Conservation (phyloP, 2,113 vertebrate species). For the Cacatua alba region DNA sequence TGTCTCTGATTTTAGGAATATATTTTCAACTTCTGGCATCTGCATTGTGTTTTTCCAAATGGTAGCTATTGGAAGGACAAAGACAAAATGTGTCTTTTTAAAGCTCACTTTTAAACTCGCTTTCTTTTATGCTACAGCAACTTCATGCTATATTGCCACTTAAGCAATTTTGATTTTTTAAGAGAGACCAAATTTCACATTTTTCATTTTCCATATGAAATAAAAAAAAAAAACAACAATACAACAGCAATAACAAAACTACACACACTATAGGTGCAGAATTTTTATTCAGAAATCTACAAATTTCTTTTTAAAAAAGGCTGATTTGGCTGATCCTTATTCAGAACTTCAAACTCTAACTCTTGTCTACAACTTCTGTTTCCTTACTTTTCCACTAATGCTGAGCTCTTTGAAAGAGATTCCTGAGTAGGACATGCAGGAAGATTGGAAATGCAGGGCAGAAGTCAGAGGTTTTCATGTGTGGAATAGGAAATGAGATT, state of each 20-base stretch:
- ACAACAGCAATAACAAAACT: not conserved
- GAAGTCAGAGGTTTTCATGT: not conserved
- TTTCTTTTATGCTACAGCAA: not conserved
- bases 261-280: not conserved
- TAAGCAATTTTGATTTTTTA: not conserved
- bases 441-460: not conserved
- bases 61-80: not conserved
- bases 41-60: not conserved
- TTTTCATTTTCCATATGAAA: not conserved
- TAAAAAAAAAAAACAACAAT: not conserved
- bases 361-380: not conserved
- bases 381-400: not conserved
- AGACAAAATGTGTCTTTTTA: not conserved
- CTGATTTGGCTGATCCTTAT: not conserved
- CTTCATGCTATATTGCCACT: not conserved
- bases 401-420: not conserved
- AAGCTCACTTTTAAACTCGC: not conserved
- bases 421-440: not conserved
- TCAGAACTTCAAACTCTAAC: not conserved
- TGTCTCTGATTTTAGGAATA: not conserved
- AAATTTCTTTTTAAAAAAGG: not conserved
- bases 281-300: not conserved
- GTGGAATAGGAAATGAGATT: not conserved
- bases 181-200: not conserved
- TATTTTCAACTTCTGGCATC: not conserved